Evolutionary conservation across 1,140 invertebrate genomes (phyloP).

Genomic region (Hesperophylax magnus): DNA sequence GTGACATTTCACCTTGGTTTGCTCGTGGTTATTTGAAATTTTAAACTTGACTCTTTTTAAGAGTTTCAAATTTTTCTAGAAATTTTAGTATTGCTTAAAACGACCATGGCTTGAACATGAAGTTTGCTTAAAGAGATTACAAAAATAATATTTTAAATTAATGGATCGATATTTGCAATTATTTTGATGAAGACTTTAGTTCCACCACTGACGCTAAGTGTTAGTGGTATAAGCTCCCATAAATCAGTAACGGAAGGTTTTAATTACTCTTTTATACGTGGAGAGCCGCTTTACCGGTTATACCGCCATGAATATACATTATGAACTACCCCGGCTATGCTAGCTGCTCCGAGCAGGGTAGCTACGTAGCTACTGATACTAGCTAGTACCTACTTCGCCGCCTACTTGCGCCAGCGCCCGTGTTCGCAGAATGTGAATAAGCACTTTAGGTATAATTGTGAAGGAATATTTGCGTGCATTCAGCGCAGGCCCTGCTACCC

Average conservation of each 20-base stretch:
- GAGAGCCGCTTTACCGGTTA: slow-evolving; percentile 38
- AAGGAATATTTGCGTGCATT: slow-evolving; percentile 55
- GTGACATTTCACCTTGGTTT: no score
- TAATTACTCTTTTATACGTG: slow-evolving; percentile 58
- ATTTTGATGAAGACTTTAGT: background rate
- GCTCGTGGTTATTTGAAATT: no score
- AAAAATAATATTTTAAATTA: no score
- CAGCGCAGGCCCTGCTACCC: slow-evolving; percentile 36
- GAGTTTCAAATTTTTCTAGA: no score
- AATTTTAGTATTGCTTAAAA: no score
- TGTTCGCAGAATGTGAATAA: slow-evolving; percentile 53
- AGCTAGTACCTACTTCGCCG: background rate
- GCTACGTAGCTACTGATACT: no score
- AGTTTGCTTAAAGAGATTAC: no score
- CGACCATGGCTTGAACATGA: no score
- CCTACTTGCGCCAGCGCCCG: slow-evolving; percentile 21
- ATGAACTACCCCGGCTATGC: slow-evolving; percentile 39
- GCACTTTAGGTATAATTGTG: slow-evolving; percentile 53
- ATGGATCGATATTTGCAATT: background rate
- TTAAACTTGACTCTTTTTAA: no score
- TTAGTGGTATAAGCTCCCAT: slow-evolving; percentile 37
- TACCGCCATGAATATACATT: slow-evolving; percentile 55
- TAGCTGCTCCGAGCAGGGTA: background rate
- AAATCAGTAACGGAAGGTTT: slow-evolving; percentile 59
- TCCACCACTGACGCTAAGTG: slow-evolving; percentile 10